A percentile compares a stretch with the other conserved stretches of the same genome.
These are phyloP conservation scores for Elaeidobius kamerunicus DNA, from an alignment of 2,888 invertebrate species.

Conservation along the genomic window DNA sequence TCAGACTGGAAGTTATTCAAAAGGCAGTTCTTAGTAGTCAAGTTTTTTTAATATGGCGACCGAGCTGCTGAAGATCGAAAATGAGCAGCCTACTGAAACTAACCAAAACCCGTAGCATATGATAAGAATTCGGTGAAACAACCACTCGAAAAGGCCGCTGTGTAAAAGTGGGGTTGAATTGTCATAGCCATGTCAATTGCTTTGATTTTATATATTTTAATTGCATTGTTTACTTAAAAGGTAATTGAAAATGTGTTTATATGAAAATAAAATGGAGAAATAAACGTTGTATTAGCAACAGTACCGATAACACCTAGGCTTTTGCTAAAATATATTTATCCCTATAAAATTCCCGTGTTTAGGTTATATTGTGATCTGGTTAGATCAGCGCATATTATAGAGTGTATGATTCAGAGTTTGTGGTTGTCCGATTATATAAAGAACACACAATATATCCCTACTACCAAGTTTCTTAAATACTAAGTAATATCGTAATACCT, in stretches of 20 bases:
- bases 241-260: no score
- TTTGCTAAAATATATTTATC: slow-evolving; percentile 2
- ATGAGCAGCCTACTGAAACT: slow-evolving; percentile 7
- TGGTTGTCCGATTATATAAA: slow-evolving; percentile 41
- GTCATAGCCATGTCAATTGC: slow-evolving; percentile 19
- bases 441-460: slow-evolving; percentile 48
- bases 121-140: slow-evolving; percentile 26
- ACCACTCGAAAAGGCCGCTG: slow-evolving; percentile 29
- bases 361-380: slow-evolving; percentile 13
- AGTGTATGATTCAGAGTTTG: slow-evolving; percentile 36
- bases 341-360: slow-evolving; percentile 8
- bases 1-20: slow-evolving; percentile 23
- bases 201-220: slow-evolving; percentile 2
- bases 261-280: no score
- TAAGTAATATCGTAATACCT: slow-evolving; percentile 49
- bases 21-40: slow-evolving; percentile 19
- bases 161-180: slow-evolving; percentile 16
- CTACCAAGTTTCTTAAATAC: slow-evolving; percentile 49
- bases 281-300: no score
- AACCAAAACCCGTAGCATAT: slow-evolving; percentile 10
- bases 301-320: slow-evolving; percentile 26
- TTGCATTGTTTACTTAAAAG: no score
- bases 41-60: neutral
- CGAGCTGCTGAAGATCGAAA: neutral
- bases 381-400: slow-evolving; percentile 13